Evolutionary conservation across 2,113 vertebrate genomes (phyloP).

Genomic region (Ptilorrhoa leucosticta): DNA sequence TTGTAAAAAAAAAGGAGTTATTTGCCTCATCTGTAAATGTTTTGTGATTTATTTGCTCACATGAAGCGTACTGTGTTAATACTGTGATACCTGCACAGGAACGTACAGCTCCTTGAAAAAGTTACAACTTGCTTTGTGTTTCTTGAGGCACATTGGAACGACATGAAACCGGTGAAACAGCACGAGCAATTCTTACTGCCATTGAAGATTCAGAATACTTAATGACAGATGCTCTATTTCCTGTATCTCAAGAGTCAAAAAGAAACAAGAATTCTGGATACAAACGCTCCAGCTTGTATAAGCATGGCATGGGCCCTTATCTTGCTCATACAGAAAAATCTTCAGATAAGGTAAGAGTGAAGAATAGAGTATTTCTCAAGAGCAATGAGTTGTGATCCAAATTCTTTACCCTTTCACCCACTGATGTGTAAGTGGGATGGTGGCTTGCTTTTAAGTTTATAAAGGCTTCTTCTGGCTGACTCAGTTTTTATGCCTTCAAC

Average conservation of each 20-base stretch:
- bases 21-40: neutral
- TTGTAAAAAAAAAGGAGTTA: neutral
- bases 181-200: slow-evolving; percentile 70
- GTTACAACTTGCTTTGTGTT: neutral
- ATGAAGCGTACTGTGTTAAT: neutral
- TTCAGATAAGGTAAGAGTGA: slow-evolving; percentile 59
- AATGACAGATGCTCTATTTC: slow-evolving; percentile 26
- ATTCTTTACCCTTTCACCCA: neutral
- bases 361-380: neutral
- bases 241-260: slow-evolving; percentile 26
- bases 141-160: slow-evolving; percentile 73
- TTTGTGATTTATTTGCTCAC: neutral
- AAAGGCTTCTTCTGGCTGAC: neutral
- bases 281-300: slow-evolving; percentile 35
- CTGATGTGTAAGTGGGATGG: neutral
- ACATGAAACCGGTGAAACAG: slow-evolving; percentile 74
- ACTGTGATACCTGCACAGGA: neutral
- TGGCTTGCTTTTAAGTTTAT: neutral
- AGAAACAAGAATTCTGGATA: slow-evolving; percentile 18
- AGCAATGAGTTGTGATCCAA: neutral
- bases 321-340: slow-evolving; percentile 38
- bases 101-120: neutral
- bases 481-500: neutral
- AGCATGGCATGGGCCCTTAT: neutral
- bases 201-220: slow-evolving; percentile 59